These are phyloP conservation scores for Drosophila limbata DNA, from an alignment of 2,888 invertebrate genomes.

Conservation along the genomic window DNA sequence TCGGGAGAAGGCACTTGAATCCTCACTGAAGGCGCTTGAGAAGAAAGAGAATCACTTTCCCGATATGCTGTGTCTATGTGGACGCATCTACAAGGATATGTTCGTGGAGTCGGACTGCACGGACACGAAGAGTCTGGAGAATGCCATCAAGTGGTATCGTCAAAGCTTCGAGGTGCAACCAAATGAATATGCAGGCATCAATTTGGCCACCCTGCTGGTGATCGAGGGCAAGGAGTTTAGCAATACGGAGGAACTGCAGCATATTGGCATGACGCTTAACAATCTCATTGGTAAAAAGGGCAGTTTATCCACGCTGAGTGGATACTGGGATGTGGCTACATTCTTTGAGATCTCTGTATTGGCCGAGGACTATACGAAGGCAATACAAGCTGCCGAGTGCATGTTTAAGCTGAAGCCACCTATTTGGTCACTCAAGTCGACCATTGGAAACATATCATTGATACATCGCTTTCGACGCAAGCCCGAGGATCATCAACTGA, in stretches of 20 bases:
- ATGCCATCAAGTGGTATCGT: constrained; percentile 98
- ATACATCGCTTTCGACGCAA: constrained; percentile 96
- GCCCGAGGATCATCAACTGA: constrained; percentile 89
- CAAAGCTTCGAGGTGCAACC: constrained; percentile 99
- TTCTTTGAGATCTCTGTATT: constrained; percentile 99
- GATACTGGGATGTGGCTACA: constrained; percentile 99
- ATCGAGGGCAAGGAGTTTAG: constrained; percentile 98
- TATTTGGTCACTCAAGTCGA: constrained; percentile 97
- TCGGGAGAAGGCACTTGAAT: constrained; percentile 95
- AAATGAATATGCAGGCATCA: constrained; percentile 99
- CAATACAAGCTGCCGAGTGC: constrained; percentile 97
- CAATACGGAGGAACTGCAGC: constrained; percentile 95
- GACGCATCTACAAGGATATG: constrained; percentile 98
- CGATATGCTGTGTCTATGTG: constrained; percentile 98
- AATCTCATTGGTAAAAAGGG: constrained; percentile 99
- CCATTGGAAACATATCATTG: constrained; percentile 97
- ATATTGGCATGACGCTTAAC: constrained; percentile 97
- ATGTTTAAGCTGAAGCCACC: constrained; percentile 97
- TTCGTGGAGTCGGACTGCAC: constrained; percentile 98
- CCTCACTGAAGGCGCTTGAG: constrained; percentile 95
- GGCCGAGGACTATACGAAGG: constrained; percentile 98
- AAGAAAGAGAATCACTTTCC: constrained; percentile 98
- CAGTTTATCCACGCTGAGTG: constrained; percentile 94
- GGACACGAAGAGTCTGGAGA: constrained; percentile 94
- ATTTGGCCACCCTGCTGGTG: constrained; percentile 97